These are phyloP conservation scores for Coenobita brevimanus DNA, from an alignment of 1,140 invertebrate genomes.

Conservation along the genomic window DNA sequence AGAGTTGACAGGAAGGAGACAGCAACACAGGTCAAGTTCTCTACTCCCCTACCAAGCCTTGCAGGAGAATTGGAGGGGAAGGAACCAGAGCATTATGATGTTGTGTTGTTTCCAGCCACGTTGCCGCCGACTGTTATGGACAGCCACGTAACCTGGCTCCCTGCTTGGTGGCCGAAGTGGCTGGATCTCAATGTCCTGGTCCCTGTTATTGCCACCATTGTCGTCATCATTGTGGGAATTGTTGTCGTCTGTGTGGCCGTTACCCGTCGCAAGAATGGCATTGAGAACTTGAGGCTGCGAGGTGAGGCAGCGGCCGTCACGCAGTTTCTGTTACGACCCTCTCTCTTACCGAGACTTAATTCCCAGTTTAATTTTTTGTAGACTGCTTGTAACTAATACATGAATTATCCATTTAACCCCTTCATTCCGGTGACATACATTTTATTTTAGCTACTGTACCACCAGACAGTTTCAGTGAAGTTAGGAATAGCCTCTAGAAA, in stretches of 20 bases:
- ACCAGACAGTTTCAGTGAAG: too few relatives aligned
- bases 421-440: too few relatives aligned
- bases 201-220: constrained; percentile 86
- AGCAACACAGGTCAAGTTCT: constrained; percentile 27
- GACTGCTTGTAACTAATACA: background rate
- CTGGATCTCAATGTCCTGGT: constrained; percentile 90
- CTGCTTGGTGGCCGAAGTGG: constrained; percentile 81
- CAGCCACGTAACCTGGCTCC: constrained; percentile 81
- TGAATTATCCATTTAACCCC: too few relatives aligned
- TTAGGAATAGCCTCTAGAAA: too few relatives aligned
- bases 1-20: background rate
- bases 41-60: background rate
- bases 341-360: background rate
- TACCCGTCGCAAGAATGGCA: constrained; percentile 65
- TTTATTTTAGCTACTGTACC: too few relatives aligned
- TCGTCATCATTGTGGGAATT: constrained; percentile 90
- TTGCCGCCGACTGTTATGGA: constrained; percentile 74
- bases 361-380: background rate
- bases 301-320: constrained; percentile 62
- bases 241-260: constrained; percentile 86
- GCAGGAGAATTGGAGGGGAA: background rate
- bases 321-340: constrained; percentile 26
- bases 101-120: constrained; percentile 78
- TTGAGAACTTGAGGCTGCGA: constrained; percentile 67
- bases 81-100: constrained; percentile 72